A percentile compares a stretch with the other conserved stretches of the same genome.
Evolutionary conservation across 2,113 vertebrate genomes (phyloP).

Genomic region (Pterocles gutturalis): DNA sequence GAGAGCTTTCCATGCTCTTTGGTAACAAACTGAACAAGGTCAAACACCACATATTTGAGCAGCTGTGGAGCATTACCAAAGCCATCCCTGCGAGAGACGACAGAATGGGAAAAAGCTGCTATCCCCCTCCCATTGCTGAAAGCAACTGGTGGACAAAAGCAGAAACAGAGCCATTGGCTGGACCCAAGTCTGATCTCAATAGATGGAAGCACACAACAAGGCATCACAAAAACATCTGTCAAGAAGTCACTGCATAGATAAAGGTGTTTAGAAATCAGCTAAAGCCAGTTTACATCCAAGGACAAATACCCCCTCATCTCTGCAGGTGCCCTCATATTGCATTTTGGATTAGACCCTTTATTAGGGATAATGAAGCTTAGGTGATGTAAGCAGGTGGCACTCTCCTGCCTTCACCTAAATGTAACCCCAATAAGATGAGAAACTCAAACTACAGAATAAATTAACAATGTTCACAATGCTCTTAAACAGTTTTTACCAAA

Average conservation of each 20-base stretch:
- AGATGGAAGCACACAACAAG: not conserved
- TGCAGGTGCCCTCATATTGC: not conserved
- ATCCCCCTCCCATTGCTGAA: not conserved
- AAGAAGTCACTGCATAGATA: not conserved
- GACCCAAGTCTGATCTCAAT: not conserved
- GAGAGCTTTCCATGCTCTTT: not conserved
- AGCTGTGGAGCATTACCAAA: not conserved
- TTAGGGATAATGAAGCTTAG: not conserved
- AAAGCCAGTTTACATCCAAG: not conserved
- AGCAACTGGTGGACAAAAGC: not conserved
- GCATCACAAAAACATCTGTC: not conserved
- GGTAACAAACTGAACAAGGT: not conserved
- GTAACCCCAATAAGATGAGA: not conserved
- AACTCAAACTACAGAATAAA: not conserved
- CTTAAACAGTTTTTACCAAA: not conserved
- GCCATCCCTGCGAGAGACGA: not conserved
- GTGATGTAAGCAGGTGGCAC: not conserved
- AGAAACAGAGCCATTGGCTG: not conserved
- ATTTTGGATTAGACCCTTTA: not conserved
- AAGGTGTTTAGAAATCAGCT: not conserved
- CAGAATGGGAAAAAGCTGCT: not conserved
- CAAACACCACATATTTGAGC: fast-evolving
- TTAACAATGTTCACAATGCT: not conserved
- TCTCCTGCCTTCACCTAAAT: not conserved
- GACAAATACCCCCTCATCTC: not conserved